A percentile compares a stretch with the other conserved stretches of the same genome.
Conservation (phyloP, 2,888 invertebrate genomes). For the Scaptomyza polygonia region DNA sequence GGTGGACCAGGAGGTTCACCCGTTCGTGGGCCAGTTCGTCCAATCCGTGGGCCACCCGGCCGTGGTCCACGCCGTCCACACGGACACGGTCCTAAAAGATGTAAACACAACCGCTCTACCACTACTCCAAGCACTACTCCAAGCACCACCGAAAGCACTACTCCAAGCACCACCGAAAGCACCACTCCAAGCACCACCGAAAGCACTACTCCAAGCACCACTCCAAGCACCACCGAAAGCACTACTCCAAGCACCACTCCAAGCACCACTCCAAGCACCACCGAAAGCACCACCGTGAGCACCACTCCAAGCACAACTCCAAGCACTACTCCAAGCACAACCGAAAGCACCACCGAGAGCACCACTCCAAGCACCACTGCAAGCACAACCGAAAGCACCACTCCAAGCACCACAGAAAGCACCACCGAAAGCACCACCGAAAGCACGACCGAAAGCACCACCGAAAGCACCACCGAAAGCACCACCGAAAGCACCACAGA, state of each 20-base stretch:
- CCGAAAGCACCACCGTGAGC: slow-evolving; percentile 12
- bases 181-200: slow-evolving; percentile 1
- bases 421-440: slow-evolving; percentile 21
- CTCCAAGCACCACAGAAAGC: slow-evolving; percentile 1
- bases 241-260: not conserved
- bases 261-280: slow-evolving; percentile 5
- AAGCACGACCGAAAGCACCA: slow-evolving; percentile 1
- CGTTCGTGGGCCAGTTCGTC: not conserved
- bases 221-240: not conserved
- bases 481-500: slow-evolving; percentile 13
- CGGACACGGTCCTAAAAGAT: too few species aligned
- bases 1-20: slow-evolving; percentile 14
- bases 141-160: slow-evolving; percentile 12
- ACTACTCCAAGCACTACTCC: slow-evolving; percentile 7
- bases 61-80: not conserved
- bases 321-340: slow-evolving; percentile 1
- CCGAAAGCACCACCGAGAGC: not conserved
- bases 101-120: slow-evolving; percentile 6
- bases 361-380: not conserved
- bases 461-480: not conserved
- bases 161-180: slow-evolving; percentile 5
- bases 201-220: slow-evolving; percentile 12
- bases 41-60: not conserved
- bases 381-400: slow-evolving; percentile 3
- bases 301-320: slow-evolving; percentile 7